phyloP scores from a whole-genome alignment of 2,113 vertebrate genomes.

The Ovis canadensis region DNA sequence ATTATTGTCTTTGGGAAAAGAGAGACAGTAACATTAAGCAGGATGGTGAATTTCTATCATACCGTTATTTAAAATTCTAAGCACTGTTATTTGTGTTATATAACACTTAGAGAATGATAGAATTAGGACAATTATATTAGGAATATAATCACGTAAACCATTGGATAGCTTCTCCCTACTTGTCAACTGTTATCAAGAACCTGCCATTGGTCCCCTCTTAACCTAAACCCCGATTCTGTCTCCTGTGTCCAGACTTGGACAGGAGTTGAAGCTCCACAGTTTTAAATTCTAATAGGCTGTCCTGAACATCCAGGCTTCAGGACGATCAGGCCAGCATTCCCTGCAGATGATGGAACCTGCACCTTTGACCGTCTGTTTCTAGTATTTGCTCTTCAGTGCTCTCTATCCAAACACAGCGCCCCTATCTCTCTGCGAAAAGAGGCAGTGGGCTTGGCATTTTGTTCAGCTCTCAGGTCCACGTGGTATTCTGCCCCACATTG shows the following conservation, averaged over 20 bases:
- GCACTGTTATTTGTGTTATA: background rate
- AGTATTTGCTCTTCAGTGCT: background rate
- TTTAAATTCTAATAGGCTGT: background rate
- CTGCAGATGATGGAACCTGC: background rate
- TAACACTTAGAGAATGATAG: background rate
- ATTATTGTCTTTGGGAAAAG: background rate
- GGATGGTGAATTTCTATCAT: background rate
- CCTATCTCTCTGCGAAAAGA: background rate
- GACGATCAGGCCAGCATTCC: background rate
- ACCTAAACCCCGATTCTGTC: background rate
- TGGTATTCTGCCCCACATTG: slow-evolving; percentile 28
- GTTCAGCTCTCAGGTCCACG: background rate
- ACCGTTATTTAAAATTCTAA: background rate
- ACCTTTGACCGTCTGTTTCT: background rate
- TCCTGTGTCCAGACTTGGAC: background rate
- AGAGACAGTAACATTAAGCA: background rate
- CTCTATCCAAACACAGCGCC: fast-evolving
- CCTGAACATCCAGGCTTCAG: background rate
- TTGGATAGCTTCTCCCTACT: background rate
- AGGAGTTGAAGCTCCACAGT: background rate
- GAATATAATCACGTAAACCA: background rate
- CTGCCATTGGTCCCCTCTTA: fast-evolving
- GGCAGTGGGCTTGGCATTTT: background rate
- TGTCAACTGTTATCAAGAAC: background rate
- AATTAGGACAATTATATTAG: background rate